These are phyloP conservation scores for Mellivora capensis DNA, from an alignment of 2,113 vertebrate genomes.

Conservation along the genomic window DNA sequence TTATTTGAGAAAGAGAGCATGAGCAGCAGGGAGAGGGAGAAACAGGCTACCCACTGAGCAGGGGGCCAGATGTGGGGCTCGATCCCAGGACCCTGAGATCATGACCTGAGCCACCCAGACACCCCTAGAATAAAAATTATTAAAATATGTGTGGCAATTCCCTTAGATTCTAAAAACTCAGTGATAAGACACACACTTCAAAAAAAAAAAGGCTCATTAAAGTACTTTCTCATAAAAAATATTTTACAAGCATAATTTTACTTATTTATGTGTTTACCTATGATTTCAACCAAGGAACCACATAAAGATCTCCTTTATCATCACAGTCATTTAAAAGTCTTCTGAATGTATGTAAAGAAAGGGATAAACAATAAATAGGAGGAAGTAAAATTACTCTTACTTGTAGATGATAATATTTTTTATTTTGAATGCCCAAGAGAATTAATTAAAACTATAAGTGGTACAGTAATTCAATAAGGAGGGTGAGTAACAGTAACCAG, in stretches of 20 bases:
- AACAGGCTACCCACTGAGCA: neutral
- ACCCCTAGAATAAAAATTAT: neutral
- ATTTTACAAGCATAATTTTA: neutral
- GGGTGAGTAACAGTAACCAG: neutral
- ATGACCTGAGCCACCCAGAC: neutral
- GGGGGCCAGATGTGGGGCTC: neutral
- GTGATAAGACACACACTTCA: neutral
- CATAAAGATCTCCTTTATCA: neutral
- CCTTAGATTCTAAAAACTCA: neutral
- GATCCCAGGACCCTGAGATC: neutral
- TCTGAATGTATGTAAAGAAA: neutral
- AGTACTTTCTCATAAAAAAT: neutral
- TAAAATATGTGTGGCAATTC: neutral
- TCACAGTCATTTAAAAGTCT: neutral
- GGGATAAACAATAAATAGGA: neutral
- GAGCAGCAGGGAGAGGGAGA: neutral
- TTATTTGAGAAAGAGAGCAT: neutral
- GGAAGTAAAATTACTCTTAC: neutral
- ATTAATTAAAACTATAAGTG: constrained; percentile 28
- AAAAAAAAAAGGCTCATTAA: neutral
- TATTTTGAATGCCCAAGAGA: neutral
- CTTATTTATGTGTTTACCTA: neutral
- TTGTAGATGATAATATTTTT: neutral
- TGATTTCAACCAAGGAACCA: neutral
- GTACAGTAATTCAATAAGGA: neutral